A percentile compares a stretch with the other conserved stretches of the same genome.
Evolutionary conservation across 2,797 vertebrate species (phyloP).

Genomic region (Gadopsis marmoratus): DNA sequence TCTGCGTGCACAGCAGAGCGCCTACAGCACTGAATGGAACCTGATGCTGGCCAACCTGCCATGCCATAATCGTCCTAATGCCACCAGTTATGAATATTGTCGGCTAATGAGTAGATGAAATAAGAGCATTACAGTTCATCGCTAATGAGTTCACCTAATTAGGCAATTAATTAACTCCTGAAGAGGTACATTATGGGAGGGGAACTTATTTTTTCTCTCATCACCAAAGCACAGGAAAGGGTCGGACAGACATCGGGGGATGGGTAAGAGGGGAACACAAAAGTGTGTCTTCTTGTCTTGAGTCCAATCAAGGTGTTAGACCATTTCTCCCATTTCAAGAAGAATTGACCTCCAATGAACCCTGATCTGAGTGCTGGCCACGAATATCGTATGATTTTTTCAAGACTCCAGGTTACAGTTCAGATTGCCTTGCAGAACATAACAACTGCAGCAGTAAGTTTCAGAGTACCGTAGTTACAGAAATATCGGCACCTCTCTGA

Average conservation of each 20-base stretch:
- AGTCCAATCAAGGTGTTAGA: slow-evolving; percentile 17
- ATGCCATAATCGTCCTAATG: slow-evolving; percentile 65
- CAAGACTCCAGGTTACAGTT: not conserved
- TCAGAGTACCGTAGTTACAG: slow-evolving; percentile 5
- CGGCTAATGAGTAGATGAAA: slow-evolving; percentile 80
- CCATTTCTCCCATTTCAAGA: not conserved
- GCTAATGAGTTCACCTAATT: slow-evolving; percentile 82
- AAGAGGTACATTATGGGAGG: slow-evolving; percentile 56
- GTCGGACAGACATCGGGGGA: slow-evolving; percentile 3
- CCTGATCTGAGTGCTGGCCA: not conserved
- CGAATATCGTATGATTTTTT: not conserved
- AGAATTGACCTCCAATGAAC: not conserved
- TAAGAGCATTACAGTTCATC: slow-evolving; percentile 74
- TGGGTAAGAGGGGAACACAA: not conserved
- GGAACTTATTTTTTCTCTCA: slow-evolving; percentile 22
- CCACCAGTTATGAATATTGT: slow-evolving; percentile 80
- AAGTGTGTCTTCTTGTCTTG: slow-evolving; percentile 15
- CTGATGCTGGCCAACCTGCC: slow-evolving; percentile 53
- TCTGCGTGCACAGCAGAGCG: slow-evolving; percentile 31
- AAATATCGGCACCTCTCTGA: slow-evolving; percentile 8
- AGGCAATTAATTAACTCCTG: slow-evolving; percentile 78
- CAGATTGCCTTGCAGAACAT: not conserved
- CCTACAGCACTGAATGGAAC: slow-evolving; percentile 28
- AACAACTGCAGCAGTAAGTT: slow-evolving; percentile 3
- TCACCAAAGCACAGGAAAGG: not conserved